Conservation (phyloP, 2,888 invertebrate genomes). For the Calliopum simillimum region DNA sequence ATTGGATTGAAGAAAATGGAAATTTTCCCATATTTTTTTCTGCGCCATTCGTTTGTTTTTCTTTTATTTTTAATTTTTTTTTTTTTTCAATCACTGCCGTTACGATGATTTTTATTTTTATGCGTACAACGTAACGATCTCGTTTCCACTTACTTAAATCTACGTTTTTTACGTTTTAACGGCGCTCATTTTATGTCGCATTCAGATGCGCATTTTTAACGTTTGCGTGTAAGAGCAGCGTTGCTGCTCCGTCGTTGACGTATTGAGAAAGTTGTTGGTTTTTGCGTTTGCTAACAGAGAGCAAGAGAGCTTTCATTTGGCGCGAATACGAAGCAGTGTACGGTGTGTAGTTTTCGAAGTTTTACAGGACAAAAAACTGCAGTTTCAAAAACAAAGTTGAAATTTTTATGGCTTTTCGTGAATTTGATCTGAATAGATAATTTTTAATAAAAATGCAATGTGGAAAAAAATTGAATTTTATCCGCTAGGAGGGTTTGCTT, state of each 20-base stretch:
- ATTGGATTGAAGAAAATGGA: slow-evolving; percentile 1
- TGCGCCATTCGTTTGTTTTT: neutral
- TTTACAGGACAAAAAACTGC: no score
- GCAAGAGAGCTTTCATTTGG: neutral
- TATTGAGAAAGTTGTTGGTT: neutral
- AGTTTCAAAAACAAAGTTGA: no score
- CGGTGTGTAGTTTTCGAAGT: no score
- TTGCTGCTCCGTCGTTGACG: neutral
- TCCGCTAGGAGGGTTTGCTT: no score
- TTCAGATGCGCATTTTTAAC: slow-evolving; percentile 55
- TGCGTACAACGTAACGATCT: slow-evolving; percentile 67
- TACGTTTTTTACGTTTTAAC: slow-evolving; percentile 62
- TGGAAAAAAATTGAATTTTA: no score
- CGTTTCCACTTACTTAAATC: slow-evolving; percentile 69
- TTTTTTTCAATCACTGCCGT: slow-evolving; percentile 67
- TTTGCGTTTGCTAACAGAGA: neutral
- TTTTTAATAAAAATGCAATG: no score
- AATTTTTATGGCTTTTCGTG: no score
- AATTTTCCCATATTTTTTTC: neutral
- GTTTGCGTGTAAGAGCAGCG: neutral
- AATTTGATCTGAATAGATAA: no score
- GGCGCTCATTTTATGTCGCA: slow-evolving; percentile 67
- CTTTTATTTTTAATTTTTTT: slow-evolving; percentile 34
- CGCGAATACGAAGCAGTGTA: neutral
- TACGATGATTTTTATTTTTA: slow-evolving; percentile 67